These are phyloP conservation scores for Lasioglossum oenotherae DNA, from an alignment of 2,888 invertebrate genomes.

Conservation along the genomic window DNA sequence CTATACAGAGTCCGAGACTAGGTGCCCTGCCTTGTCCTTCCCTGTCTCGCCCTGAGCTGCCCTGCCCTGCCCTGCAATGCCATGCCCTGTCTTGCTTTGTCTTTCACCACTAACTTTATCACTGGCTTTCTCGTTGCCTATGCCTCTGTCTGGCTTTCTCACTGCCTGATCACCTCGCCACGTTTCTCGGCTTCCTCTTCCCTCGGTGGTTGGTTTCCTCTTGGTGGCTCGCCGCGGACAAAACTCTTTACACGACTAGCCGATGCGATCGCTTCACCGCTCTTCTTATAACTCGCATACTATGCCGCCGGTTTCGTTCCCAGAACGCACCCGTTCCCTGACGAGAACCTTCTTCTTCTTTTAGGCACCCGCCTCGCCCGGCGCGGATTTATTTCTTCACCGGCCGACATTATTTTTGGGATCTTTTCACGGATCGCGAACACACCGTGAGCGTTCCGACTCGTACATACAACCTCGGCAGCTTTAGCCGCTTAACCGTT, in stretches of 20 bases:
- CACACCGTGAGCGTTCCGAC: constrained; percentile 66
- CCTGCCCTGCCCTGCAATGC: neutral
- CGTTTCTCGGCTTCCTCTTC: neutral
- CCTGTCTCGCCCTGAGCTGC: neutral
- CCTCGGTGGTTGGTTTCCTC: constrained; percentile 18
- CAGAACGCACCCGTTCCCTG: constrained; percentile 66
- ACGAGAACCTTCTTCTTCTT: constrained; percentile 70
- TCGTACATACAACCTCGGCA: neutral
- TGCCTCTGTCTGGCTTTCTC: neutral
- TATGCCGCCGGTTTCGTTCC: constrained; percentile 70
- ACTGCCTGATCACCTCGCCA: neutral
- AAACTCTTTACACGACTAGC: constrained; percentile 67
- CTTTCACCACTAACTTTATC: neutral
- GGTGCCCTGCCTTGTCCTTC: neutral
- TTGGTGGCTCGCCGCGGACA: constrained; percentile 46
- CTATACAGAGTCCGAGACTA: neutral
- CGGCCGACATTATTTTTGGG: constrained; percentile 83
- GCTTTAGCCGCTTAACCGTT: neutral
- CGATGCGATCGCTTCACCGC: constrained; percentile 68
- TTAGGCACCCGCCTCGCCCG: constrained; percentile 72
- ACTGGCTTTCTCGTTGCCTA: neutral
- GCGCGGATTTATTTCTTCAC: constrained; percentile 81
- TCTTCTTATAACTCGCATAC: constrained; percentile 70
- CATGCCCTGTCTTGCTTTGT: neutral
- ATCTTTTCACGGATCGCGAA: constrained; percentile 78